These are phyloP conservation scores for Poecilia velifera DNA, from an alignment of 2,797 vertebrate genomes.

Conservation along the genomic window DNA sequence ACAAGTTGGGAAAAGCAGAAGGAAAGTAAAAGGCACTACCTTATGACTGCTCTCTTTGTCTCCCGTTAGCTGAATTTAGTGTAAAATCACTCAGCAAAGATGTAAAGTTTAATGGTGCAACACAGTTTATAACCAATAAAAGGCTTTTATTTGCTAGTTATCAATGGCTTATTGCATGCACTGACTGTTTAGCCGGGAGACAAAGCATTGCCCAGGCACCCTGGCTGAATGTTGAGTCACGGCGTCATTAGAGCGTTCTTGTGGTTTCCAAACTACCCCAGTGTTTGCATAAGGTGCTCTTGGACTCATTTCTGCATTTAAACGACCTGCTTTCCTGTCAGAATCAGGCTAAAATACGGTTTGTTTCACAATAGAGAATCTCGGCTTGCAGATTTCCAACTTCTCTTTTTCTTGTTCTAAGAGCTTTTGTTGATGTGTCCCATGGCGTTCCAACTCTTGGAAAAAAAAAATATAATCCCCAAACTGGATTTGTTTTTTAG, in stretches of 20 bases:
- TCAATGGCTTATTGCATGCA: conserved; percentile 61
- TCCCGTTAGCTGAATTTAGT: conserved; percentile 35
- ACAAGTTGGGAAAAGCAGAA: conserved; percentile 30
- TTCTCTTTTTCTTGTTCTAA: conserved; percentile 20
- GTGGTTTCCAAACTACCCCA: conserved; percentile 59
- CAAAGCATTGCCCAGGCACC: conserved; percentile 61
- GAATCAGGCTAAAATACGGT: conserved; percentile 13
- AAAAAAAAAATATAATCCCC: conserved; percentile 2
- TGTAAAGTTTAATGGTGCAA: conserved; percentile 70
- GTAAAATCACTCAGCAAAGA: conserved; percentile 58
- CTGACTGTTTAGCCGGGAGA: conserved; percentile 62
- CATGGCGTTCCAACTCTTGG: conserved; percentile 19
- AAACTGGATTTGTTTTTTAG: conserved; percentile 63
- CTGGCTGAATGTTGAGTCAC: conserved; percentile 63
- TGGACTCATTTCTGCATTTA: conserved; percentile 27
- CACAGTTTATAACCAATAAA: conserved; percentile 72
- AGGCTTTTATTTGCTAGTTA: conserved; percentile 68
- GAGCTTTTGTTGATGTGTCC: conserved; percentile 34
- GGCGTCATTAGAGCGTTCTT: conserved; percentile 61
- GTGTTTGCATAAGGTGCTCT: conserved; percentile 59
- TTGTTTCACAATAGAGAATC: conserved; percentile 6
- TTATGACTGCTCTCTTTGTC: conserved; percentile 42
- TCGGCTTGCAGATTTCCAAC: conserved; percentile 17
- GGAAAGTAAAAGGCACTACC: conserved; percentile 25
- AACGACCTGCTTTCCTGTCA: conserved; percentile 44